Conservation (phyloP, 2,888 invertebrate species). For the Dicyrtoma fusca region DNA sequence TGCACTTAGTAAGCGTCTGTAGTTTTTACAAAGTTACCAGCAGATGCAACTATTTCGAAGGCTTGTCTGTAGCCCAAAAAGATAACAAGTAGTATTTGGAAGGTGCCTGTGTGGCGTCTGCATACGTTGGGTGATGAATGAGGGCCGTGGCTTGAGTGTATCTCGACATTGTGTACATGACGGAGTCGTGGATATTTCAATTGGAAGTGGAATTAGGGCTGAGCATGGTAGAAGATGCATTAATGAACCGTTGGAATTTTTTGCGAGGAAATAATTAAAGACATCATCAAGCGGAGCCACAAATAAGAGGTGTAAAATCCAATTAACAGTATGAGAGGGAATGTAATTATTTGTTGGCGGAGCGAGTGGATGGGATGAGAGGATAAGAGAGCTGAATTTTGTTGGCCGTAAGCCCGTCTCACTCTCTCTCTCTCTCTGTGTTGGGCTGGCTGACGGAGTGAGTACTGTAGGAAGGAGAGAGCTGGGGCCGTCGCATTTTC, state of each 20-base stretch:
- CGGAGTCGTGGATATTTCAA: slow-evolving; percentile 1
- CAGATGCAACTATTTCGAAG: no score
- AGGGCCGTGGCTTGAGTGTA: no score
- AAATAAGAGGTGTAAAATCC: slow-evolving; percentile 51
- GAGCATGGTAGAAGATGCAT: slow-evolving; percentile 33
- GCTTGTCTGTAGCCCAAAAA: no score
- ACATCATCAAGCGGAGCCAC: slow-evolving; percentile 46
- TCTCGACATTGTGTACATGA: no score
- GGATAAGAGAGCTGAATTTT: slow-evolving; percentile 38
- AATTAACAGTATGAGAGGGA: slow-evolving; percentile 48
- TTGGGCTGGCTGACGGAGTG: not conserved
- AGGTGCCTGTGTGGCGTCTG: no score
- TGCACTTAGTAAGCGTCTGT: no score
- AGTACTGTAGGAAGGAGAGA: slow-evolving; percentile 15
- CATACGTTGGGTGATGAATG: no score
- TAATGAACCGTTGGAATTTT: slow-evolving; percentile 44
- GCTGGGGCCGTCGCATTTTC: slow-evolving; percentile 45
- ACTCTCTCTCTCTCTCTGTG: not conserved
- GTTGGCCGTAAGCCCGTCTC: slow-evolving; percentile 38
- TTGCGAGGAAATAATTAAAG: slow-evolving; percentile 46
- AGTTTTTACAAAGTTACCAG: no score
- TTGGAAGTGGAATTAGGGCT: slow-evolving; percentile 17
- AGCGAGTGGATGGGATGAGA: slow-evolving; percentile 33
- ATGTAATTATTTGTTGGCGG: slow-evolving; percentile 50
- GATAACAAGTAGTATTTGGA: no score